These are phyloP conservation scores for Hydrozoanthus gracilis DNA, from an alignment of 92 coral and sea anemone genomes.

Conservation along the genomic window DNA sequence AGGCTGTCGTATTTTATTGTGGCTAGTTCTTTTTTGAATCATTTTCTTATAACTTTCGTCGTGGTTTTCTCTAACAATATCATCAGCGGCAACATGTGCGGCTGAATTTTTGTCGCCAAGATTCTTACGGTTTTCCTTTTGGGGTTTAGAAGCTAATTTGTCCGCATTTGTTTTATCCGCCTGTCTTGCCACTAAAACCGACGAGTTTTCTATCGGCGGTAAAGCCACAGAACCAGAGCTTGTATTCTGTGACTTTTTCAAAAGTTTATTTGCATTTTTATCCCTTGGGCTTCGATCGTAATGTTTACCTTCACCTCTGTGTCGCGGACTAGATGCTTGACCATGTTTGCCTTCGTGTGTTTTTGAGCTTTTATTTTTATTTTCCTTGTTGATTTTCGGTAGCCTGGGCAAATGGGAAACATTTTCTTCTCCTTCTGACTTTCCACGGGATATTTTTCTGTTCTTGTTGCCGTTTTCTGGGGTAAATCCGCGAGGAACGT, in stretches of 20 bases:
- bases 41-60: slow-evolving; percentile 38
- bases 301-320: slow-evolving; percentile 20
- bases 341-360: slow-evolving; percentile 7
- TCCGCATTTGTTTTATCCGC: slow-evolving; percentile 46
- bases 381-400: background rate
- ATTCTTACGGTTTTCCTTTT: background rate
- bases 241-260: slow-evolving; percentile 13
- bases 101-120: slow-evolving; percentile 1
- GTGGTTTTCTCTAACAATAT: background rate
- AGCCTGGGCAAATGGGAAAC: slow-evolving; percentile 29
- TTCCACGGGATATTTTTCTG: slow-evolving; percentile 4
- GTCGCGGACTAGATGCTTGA: background rate
- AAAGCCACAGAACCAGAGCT: slow-evolving; percentile 62
- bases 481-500: background rate
- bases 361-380: slow-evolving; percentile 3
- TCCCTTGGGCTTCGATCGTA: background rate
- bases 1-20: slow-evolving; percentile 36
- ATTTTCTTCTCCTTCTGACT: slow-evolving; percentile 11
- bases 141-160: background rate
- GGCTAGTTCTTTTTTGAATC: slow-evolving; percentile 38
- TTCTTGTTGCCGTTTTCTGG: slow-evolving; percentile 5
- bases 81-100: slow-evolving; percentile 12
- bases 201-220: slow-evolving; percentile 70
- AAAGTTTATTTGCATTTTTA: background rate
- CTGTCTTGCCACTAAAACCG: slow-evolving; percentile 63